Evolutionary conservation across 2,888 invertebrate genomes (phyloP).

Genomic region (Nudaria mundana): DNA sequence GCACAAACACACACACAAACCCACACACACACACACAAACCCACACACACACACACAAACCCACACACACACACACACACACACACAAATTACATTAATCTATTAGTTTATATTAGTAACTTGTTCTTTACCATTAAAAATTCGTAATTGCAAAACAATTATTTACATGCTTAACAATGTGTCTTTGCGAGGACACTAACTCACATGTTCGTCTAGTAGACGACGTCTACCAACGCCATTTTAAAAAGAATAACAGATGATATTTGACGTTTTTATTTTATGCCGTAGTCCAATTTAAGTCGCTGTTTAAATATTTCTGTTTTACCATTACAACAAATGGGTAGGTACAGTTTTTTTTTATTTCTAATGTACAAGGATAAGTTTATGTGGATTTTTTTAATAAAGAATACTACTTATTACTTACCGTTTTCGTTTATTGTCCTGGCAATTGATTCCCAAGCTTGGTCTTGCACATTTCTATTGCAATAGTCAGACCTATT

Average conservation of each 20-base stretch:
- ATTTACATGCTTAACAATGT: neutral
- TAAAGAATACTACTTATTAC: constrained; percentile 3
- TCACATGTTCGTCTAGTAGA: neutral
- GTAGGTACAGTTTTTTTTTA: neutral
- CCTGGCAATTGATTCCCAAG: constrained; percentile 5
- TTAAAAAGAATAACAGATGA: neutral
- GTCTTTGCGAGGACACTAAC: neutral
- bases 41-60: too few species aligned
- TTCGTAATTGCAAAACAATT: too few species aligned
- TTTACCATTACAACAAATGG: constrained; percentile 1
- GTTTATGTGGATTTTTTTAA: neutral
- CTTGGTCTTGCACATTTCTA: constrained; percentile 8
- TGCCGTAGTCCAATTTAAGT: neutral
- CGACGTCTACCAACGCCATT: neutral
- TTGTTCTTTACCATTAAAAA: too few species aligned
- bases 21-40: too few species aligned
- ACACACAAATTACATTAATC: too few species aligned
- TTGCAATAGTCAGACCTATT: constrained; percentile 7
- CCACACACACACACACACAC: too few species aligned
- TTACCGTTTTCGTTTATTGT: constrained; percentile 8
- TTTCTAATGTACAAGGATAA: neutral
- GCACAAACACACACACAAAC: too few species aligned
- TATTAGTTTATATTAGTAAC: neutral
- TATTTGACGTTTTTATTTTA: neutral
- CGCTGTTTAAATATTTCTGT: constrained; percentile 1